phyloP scores from a whole-genome alignment of 2,888 invertebrate genomes.

The Tachina lurida region DNA sequence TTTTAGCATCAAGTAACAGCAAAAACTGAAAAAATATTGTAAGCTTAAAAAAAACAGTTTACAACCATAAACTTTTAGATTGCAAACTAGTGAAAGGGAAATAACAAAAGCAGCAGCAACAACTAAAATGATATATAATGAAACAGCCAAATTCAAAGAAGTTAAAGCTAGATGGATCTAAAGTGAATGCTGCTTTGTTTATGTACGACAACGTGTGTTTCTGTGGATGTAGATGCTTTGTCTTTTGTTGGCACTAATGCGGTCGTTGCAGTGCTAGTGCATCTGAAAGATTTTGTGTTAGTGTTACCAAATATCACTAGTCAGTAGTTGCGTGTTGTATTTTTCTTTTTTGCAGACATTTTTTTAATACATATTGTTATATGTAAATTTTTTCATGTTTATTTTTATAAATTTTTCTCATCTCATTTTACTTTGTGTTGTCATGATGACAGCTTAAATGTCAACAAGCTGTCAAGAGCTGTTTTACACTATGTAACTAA shows the following conservation, averaged over 20 bases:
- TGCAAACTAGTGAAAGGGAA: conserved; percentile 66
- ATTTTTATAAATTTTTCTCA: conserved; percentile 35
- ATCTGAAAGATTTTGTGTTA: conserved; percentile 47
- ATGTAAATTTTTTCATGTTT: conserved; percentile 8
- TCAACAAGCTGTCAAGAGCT: conserved; percentile 69
- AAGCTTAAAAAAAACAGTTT: conserved; percentile 23
- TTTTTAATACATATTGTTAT: conserved; percentile 12
- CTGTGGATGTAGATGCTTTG: neutral
- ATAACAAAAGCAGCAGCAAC: conserved; percentile 39
- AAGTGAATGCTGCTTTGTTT: neutral
- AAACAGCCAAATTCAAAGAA: conserved; percentile 37
- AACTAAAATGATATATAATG: conserved; percentile 28
- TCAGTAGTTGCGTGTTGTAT: conserved; percentile 36
- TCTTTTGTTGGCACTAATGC: neutral
- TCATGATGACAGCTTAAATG: conserved; percentile 68
- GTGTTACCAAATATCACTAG: conserved; percentile 55
- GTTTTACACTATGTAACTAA: conserved; percentile 60
- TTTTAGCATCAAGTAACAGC: conserved; percentile 22
- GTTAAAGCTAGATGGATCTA: conserved; percentile 17
- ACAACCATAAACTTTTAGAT: conserved; percentile 44
- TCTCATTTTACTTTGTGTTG: conserved; percentile 60
- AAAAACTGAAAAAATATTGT: conserved; percentile 12
- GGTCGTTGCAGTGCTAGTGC: conserved; percentile 10
- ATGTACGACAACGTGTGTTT: neutral
- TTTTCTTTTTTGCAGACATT: conserved; percentile 17